A percentile compares a stretch with the other conserved stretches of the same genome.
Evolutionary conservation across 92 coral and sea anemone species (phyloP).

Genomic region (Chrysogorgia sp.): DNA sequence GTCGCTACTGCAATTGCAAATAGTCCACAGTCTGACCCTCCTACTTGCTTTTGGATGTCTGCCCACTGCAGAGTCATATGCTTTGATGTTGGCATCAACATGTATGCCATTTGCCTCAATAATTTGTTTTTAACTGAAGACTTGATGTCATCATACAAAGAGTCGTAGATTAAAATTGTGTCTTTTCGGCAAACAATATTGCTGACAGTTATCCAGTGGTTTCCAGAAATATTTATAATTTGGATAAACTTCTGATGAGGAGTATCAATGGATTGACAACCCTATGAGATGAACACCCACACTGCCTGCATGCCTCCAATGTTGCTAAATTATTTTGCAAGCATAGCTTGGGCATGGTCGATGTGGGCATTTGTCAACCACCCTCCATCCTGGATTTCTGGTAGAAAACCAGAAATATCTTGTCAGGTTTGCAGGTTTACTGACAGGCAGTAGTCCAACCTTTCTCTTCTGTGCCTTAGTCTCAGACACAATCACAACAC

Average conservation of each 20-base stretch:
- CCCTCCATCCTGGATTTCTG: background rate
- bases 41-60: slow-evolving; percentile 11
- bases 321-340: slow-evolving; percentile 1
- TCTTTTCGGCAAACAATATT: background rate
- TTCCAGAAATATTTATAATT: background rate
- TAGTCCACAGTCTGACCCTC: slow-evolving; percentile 3
- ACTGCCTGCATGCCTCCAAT: slow-evolving; percentile 29
- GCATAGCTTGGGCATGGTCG: slow-evolving; percentile 33
- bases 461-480: background rate
- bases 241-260: slow-evolving; percentile 15
- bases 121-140: background rate
- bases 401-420: background rate
- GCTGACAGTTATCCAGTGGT: background rate
- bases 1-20: slow-evolving; percentile 23
- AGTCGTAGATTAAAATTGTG: background rate
- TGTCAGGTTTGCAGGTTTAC: background rate
- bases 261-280: slow-evolving; percentile 24
- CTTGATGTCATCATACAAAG: background rate
- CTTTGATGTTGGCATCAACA: background rate
- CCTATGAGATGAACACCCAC: slow-evolving; percentile 1
- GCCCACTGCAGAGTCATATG: background rate
- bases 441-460: background rate
- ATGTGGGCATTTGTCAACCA: background rate
- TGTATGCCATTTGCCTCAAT: background rate
- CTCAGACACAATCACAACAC: background rate